These are phyloP conservation scores for Origma solitaria DNA, from an alignment of 2,113 vertebrate species.

Conservation along the genomic window DNA sequence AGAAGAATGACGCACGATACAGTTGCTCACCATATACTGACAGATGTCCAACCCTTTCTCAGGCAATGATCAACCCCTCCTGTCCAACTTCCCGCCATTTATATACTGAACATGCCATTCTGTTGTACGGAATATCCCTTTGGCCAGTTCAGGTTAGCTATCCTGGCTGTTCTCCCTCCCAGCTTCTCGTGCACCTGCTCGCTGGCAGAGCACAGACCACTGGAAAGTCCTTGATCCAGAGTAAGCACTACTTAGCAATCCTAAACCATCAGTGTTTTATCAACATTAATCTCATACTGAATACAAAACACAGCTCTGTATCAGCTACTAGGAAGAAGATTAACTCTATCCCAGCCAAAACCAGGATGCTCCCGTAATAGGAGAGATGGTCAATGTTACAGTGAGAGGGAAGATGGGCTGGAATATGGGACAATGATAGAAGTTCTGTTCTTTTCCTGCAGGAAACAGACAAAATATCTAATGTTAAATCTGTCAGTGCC, in stretches of 20 bases:
- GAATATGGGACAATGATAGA: not conserved
- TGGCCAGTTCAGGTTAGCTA: not conserved
- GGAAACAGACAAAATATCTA: not conserved
- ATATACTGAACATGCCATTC: not conserved
- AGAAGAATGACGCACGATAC: not conserved
- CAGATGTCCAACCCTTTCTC: not conserved
- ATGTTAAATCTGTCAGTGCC: not conserved
- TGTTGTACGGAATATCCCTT: not conserved
- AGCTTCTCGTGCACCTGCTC: not conserved
- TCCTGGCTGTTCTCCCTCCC: not conserved
- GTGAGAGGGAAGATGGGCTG: not conserved
- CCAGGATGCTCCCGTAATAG: not conserved
- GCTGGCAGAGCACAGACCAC: too few species aligned
- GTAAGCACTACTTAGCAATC: not conserved
- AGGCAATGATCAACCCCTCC: not conserved
- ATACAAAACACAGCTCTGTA: not conserved
- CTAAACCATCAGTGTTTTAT: not conserved
- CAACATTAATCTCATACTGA: not conserved
- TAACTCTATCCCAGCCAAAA: not conserved
- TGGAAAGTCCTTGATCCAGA: not conserved
- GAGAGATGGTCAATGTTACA: not conserved
- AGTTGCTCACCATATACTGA: not conserved
- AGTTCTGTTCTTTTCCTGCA: not conserved
- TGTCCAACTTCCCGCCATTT: not conserved
- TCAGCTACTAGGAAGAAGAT: not conserved